Evolutionary conservation across 1,140 invertebrate genomes (phyloP).

Genomic region (Brachionus rubens): DNA sequence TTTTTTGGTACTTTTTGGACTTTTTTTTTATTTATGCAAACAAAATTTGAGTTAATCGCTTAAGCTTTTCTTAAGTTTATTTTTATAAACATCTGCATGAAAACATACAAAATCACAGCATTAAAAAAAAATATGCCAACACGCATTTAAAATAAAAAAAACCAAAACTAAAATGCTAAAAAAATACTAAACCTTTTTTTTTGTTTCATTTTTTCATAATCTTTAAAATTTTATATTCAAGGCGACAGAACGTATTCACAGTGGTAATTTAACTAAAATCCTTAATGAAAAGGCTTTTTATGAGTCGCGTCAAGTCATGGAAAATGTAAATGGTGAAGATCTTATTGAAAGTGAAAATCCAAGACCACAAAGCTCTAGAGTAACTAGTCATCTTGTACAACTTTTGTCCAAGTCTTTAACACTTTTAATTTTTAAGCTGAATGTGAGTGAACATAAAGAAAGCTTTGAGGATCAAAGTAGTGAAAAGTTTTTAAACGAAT

Average conservation of each 20-base stretch:
- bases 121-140: too few relatives aligned
- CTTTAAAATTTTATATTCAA: neutral
- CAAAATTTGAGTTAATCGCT: too few relatives aligned
- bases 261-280: constrained; percentile 2
- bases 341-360: neutral
- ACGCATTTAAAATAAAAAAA: too few relatives aligned
- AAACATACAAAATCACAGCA: too few relatives aligned
- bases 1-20: neutral
- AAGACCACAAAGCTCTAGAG: neutral
- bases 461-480: constrained; percentile 19
- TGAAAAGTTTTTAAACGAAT: constrained; percentile 4
- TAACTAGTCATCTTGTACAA: too few relatives aligned
- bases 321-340: constrained; percentile 6
- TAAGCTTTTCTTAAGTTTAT: too few relatives aligned
- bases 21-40: constrained; percentile 6
- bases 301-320: constrained; percentile 16
- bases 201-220: neutral
- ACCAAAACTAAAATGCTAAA: too few relatives aligned
- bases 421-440: neutral
- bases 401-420: too few relatives aligned
- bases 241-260: constrained; percentile 7
- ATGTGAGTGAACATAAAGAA: neutral
- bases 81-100: too few relatives aligned
- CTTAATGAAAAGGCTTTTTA: constrained; percentile 6
- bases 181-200: neutral